These are phyloP conservation scores for Merodon equestris DNA, from an alignment of 2,888 invertebrate genomes.

Conservation along the genomic window DNA sequence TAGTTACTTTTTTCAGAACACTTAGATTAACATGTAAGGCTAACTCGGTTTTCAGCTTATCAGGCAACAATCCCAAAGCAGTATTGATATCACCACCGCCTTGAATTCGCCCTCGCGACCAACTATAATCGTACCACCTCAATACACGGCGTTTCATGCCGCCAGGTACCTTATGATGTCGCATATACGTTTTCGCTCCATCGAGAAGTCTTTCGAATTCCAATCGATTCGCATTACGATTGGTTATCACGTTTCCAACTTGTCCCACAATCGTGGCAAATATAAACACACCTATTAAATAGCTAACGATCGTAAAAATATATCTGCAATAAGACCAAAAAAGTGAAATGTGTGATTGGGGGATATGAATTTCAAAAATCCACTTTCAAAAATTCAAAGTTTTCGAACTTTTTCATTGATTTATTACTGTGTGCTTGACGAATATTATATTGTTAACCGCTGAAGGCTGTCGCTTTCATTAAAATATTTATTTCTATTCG, in stretches of 20 bases:
- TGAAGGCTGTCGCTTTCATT: conserved; percentile 77
- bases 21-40: conserved; percentile 97
- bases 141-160: conserved; percentile 97
- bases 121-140: conserved; percentile 98
- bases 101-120: conserved; percentile 97
- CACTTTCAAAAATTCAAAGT: conserved; percentile 57
- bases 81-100: conserved; percentile 98
- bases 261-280: conserved; percentile 98
- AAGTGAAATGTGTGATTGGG: not conserved
- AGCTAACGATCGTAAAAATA: conserved; percentile 97
- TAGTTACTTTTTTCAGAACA: conserved; percentile 97
- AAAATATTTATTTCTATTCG: conserved; percentile 72
- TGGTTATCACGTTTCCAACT: conserved; percentile 98
- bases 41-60: conserved; percentile 97
- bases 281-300: conserved; percentile 97
- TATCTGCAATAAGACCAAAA: conserved; percentile 84
- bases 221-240: conserved; percentile 95
- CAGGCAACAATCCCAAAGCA: conserved; percentile 93
- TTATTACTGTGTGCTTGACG: conserved; percentile 46
- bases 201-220: conserved; percentile 97
- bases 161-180: conserved; percentile 96
- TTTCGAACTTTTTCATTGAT: conserved; percentile 44
- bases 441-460: conserved; percentile 74
- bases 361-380: conserved; percentile 2
- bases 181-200: conserved; percentile 98